These are phyloP conservation scores for Petrolisthes manimaculis DNA, from an alignment of 2,888 invertebrate species.

Conservation along the genomic window DNA sequence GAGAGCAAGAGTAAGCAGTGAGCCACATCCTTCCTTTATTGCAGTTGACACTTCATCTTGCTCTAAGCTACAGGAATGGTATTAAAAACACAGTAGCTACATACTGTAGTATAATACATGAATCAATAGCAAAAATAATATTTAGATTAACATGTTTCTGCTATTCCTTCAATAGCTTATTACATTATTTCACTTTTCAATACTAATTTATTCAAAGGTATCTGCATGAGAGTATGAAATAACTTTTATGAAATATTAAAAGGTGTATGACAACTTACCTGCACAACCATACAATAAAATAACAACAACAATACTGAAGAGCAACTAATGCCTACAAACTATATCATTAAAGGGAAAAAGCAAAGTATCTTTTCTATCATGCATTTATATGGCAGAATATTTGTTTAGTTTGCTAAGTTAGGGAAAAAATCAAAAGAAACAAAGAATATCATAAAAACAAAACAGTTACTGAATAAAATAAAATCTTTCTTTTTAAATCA, in stretches of 20 bases:
- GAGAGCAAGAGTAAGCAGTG: slow-evolving; percentile 38
- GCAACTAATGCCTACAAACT: too few relatives aligned
- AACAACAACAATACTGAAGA: too few relatives aligned
- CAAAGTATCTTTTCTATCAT: too few relatives aligned
- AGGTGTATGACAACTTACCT: too few relatives aligned
- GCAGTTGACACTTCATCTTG: slow-evolving; percentile 11
- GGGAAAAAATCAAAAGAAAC: background rate
- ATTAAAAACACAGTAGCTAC: background rate
- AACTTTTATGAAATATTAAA: too few relatives aligned
- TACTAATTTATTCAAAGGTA: background rate
- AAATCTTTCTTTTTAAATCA: background rate
- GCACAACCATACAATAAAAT: too few relatives aligned
- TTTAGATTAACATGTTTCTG: background rate
- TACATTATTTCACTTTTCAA: background rate
- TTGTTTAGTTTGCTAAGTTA: background rate
- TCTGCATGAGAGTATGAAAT: background rate
- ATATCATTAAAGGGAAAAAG: too few relatives aligned
- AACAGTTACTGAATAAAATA: background rate
- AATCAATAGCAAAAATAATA: background rate
- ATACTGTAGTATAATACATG: background rate
- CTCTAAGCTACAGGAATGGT: background rate
- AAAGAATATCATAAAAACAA: background rate
- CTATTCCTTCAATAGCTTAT: background rate
- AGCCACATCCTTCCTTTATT: slow-evolving; percentile 50
- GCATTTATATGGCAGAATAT: too few relatives aligned